phyloP scores from a whole-genome alignment of 2,113 vertebrate genomes.

The Oryctolagus cuniculus region mOryCun1.1 NC_091433.1:189456001-189456500 shows the following conservation, averaged over 20 bases:
- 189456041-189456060: too few species aligned
- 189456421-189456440: background rate
- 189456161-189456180: background rate
- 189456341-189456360: background rate
- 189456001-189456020: too few species aligned
- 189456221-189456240: background rate
- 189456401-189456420: background rate
- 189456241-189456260: background rate
- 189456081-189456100: too few species aligned
- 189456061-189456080: too few species aligned
- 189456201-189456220: background rate
- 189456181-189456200: background rate
- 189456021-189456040: too few species aligned
- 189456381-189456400: background rate
- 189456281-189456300: background rate
- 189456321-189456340: background rate
- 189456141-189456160: background rate
- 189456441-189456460: background rate
- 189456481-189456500: background rate
- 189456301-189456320: background rate
- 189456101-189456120: background rate
- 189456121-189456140: background rate
- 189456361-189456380: background rate
- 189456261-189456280: background rate
- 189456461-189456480: background rate